A percentile compares a stretch with the other conserved stretches of the same genome.
Conservation (phyloP, 2,888 invertebrate species). For the Polia nebulosa region DNA sequence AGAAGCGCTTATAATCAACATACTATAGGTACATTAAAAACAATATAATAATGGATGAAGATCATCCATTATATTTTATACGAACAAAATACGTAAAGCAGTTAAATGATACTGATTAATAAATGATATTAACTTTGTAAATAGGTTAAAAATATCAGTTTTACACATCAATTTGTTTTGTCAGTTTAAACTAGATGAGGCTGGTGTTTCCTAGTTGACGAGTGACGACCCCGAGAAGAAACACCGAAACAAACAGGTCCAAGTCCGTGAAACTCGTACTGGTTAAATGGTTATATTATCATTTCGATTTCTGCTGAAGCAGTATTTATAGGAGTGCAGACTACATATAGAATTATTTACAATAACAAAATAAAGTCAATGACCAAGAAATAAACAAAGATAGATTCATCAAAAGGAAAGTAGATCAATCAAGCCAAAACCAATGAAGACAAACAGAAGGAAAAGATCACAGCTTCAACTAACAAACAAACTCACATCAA, state of each 20-base stretch:
- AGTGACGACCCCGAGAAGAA: too few species aligned
- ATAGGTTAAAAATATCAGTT: too few species aligned
- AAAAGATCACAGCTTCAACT: constrained; percentile 8
- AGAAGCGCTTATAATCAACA: neutral
- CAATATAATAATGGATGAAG: neutral
- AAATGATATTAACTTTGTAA: too few species aligned
- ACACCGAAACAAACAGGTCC: too few species aligned
- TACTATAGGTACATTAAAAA: constrained; percentile 6
- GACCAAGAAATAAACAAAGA: neutral
- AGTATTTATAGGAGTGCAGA: neutral
- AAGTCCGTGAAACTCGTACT: too few species aligned
- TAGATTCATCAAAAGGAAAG: constrained; percentile 15
- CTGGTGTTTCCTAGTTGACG: too few species aligned
- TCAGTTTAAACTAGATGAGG: too few species aligned
- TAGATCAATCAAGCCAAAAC: constrained; percentile 15
- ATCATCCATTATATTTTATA: neutral
- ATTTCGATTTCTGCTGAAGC: neutral
- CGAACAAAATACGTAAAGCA: neutral
- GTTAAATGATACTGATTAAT: too few species aligned
- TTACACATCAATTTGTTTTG: too few species aligned
- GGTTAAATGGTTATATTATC: too few species aligned
- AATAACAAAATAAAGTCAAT: neutral
- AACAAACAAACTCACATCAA: constrained; percentile 46
- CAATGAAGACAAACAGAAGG: neutral
- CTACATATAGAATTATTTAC: too few species aligned